Conservation (phyloP, 92 coral and sea anemone genomes). For the Palythoa grandis region DNA sequence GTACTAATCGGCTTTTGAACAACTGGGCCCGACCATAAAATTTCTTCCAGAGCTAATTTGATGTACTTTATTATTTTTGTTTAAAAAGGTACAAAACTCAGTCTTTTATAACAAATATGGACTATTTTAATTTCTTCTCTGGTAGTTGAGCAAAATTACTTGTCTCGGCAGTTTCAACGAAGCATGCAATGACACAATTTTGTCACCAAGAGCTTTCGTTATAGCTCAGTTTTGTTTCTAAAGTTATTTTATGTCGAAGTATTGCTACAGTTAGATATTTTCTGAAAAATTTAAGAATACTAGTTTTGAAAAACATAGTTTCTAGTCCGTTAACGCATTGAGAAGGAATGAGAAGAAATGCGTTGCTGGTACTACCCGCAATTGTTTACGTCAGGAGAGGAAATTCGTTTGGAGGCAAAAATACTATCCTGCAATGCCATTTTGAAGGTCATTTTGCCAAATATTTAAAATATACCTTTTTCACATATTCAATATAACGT, state of each 20-base stretch:
- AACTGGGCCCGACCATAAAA: no score
- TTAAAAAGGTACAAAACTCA: not conserved
- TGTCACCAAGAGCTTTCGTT: not conserved
- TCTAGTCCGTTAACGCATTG: constrained; percentile 30
- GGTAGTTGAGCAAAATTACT: not conserved
- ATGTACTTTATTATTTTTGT: not conserved
- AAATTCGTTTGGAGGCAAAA: constrained; percentile 30
- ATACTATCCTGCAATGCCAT: not conserved
- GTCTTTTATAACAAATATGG: not conserved
- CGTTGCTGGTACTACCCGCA: constrained; percentile 74
- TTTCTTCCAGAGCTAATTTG: no score
- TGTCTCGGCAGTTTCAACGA: constrained; percentile 11
- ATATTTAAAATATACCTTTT: not conserved
- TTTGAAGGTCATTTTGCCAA: not conserved
- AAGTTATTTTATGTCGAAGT: not conserved
- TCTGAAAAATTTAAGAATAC: constrained; percentile 19
- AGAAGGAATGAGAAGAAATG: constrained; percentile 28
- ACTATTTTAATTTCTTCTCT: not conserved
- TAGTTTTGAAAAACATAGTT: constrained; percentile 38
- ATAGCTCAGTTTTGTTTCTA: not conserved
- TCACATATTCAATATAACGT: not conserved
- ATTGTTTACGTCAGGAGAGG: constrained; percentile 82
- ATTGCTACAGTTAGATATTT: constrained; percentile 19
- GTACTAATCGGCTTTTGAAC: no score
- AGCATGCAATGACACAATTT: constrained; percentile 26